Evolutionary conservation across 35 echinoderm and acorn worm species (phyloP).

Genomic region (Antedon bifida): DNA sequence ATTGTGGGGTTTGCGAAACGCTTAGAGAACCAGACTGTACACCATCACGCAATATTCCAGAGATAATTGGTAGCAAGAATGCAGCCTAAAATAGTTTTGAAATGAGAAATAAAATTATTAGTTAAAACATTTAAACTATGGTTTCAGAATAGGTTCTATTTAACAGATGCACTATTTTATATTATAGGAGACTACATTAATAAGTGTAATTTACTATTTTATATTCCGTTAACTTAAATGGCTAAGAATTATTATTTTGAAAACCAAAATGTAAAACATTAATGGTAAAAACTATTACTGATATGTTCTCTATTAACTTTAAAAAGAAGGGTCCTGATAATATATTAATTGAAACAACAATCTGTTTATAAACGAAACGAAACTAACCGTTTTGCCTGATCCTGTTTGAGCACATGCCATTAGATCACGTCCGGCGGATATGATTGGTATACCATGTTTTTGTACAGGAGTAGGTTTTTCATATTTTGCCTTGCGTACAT

Average conservation of each 20-base stretch:
- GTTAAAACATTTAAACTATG: not conserved
- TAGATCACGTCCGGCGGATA: constrained; percentile 47
- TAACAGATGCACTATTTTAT: too few relatives aligned
- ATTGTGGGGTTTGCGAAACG: constrained; percentile 55
- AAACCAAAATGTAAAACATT: too few relatives aligned
- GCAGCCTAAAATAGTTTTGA: constrained; percentile 50
- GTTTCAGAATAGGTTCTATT: not conserved
- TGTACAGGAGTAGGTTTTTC: constrained; percentile 87
- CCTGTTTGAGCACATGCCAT: constrained; percentile 99
- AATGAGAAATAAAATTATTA: not conserved
- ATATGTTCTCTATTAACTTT: too few relatives aligned
- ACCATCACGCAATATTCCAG: constrained; percentile 39
- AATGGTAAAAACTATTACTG: too few relatives aligned
- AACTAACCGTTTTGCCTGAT: constrained; percentile 90
- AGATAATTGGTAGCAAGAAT: constrained; percentile 81
- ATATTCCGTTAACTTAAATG: too few relatives aligned
- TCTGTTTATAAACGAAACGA: too few relatives aligned
- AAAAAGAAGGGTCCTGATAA: too few relatives aligned
- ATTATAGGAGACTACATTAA: too few relatives aligned
- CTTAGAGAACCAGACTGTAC: constrained; percentile 34
- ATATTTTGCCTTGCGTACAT: constrained; percentile 77
- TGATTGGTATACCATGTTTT: constrained; percentile 89
- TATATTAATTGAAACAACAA: too few relatives aligned
- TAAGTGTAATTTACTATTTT: too few relatives aligned
- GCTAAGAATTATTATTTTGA: too few relatives aligned